Conservation (phyloP, 2,797 vertebrate species). For the Arremon aurantiirostris region DNA sequence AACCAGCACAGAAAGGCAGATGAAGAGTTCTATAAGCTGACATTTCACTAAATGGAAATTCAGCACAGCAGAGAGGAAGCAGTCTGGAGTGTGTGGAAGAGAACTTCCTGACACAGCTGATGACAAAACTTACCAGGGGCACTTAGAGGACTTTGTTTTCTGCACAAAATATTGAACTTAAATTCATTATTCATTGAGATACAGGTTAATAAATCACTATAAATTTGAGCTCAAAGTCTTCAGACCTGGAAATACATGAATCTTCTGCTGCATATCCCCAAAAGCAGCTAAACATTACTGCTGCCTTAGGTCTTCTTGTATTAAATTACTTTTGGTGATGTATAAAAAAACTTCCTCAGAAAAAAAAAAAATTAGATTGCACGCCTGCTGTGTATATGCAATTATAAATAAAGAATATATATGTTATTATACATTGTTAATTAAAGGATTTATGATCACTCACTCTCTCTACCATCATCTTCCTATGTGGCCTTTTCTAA, state of each 20-base stretch:
- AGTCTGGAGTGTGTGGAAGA: background rate
- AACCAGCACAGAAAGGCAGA: background rate
- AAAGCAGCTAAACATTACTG: background rate
- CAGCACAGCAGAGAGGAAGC: background rate
- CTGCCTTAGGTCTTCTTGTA: background rate
- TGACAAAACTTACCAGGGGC: background rate
- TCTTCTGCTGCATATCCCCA: background rate
- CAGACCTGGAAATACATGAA: background rate
- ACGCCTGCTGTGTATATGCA: background rate
- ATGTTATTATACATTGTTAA: slow-evolving; percentile 38
- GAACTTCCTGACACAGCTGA: background rate
- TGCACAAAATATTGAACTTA: background rate
- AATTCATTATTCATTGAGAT: background rate
- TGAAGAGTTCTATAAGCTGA: background rate
- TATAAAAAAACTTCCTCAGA: background rate
- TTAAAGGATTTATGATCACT: slow-evolving; percentile 29
- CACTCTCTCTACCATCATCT: slow-evolving; percentile 20
- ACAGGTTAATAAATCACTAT: background rate
- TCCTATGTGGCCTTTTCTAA: slow-evolving; percentile 43
- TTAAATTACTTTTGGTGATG: background rate
- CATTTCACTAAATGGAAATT: background rate
- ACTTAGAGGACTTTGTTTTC: background rate
- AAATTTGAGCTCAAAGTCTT: background rate
- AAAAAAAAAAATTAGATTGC: background rate
- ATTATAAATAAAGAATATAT: slow-evolving; percentile 24